A percentile compares a stretch with the other conserved stretches of the same genome.
Conservation (phyloP, 2,797 vertebrate species). For the Dicrostonyx torquatus region DNA sequence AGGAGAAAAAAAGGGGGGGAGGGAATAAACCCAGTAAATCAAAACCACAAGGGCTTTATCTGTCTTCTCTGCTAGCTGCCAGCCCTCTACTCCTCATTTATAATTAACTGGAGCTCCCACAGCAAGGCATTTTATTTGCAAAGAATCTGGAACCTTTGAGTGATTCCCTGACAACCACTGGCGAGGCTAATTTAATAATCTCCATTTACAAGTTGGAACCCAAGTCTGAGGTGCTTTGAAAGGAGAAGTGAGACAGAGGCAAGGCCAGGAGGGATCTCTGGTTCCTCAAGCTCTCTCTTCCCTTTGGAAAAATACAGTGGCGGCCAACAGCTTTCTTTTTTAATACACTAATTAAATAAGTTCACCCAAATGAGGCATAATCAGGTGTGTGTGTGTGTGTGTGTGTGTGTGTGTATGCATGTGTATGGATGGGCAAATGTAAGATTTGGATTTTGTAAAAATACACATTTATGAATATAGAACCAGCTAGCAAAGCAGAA, state of each 20-base stretch:
- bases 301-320: not conserved
- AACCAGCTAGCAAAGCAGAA: slow-evolving; percentile 68
- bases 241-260: not conserved
- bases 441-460: slow-evolving; percentile 63
- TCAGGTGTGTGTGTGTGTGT: not conserved
- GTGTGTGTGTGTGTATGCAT: not conserved
- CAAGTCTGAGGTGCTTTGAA: slow-evolving; percentile 12
- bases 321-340: not conserved
- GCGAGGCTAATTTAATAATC: slow-evolving; percentile 63
- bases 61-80: not conserved
- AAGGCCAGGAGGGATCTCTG: not conserved
- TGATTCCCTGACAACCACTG: slow-evolving; percentile 10
- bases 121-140: slow-evolving; percentile 60
- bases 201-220: slow-evolving; percentile 1
- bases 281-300: not conserved
- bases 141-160: slow-evolving; percentile 54
- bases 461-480: slow-evolving; percentile 77
- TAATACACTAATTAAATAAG: slow-evolving; percentile 40
- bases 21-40: slow-evolving; percentile 8
- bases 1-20: not conserved
- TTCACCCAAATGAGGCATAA: not conserved
- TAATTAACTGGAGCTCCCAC: slow-evolving; percentile 41
- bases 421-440: not conserved
- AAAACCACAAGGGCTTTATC: not conserved
- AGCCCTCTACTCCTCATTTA: slow-evolving; percentile 51